Conservation (phyloP, 1,140 invertebrate genomes). For the Drosophila lowei region DNA sequence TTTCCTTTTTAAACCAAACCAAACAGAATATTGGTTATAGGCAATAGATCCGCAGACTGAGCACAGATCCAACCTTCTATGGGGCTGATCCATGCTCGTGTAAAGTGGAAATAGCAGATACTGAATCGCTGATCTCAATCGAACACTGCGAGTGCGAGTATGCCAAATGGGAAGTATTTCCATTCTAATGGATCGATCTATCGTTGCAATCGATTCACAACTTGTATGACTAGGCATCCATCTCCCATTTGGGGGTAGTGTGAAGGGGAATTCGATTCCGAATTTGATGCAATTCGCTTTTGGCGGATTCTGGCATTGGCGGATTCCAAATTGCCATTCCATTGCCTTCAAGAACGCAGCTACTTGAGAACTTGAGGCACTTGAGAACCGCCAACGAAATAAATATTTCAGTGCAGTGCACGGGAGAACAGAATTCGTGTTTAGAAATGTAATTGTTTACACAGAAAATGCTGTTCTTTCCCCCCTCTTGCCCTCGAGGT, state of each 20-base stretch:
- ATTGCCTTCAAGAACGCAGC: slow-evolving; percentile 24
- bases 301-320: slow-evolving; percentile 27
- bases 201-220: slow-evolving; percentile 22
- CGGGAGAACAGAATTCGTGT: slow-evolving; percentile 22
- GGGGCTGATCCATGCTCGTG: too few species aligned
- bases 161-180: background rate
- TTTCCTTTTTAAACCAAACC: too few species aligned
- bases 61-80: too few species aligned
- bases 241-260: background rate
- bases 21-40: too few species aligned
- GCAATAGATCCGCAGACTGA: too few species aligned
- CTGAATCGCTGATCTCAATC: too few species aligned
- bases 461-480: slow-evolving; percentile 31
- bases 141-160: too few species aligned
- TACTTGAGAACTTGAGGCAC: slow-evolving; percentile 19
- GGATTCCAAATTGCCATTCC: slow-evolving; percentile 34
- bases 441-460: slow-evolving; percentile 38
- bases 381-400: slow-evolving; percentile 22
- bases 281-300: slow-evolving; percentile 27
- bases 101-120: too few species aligned
- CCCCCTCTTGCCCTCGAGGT: background rate
- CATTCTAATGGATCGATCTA: slow-evolving; percentile 9
- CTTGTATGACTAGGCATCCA: slow-evolving; percentile 5
- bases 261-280: slow-evolving; percentile 15
- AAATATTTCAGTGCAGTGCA: background rate